A percentile compares a stretch with the other conserved stretches of the same genome.
Conservation (phyloP, 2,113 vertebrate genomes). For the Trichechus manatus region DNA sequence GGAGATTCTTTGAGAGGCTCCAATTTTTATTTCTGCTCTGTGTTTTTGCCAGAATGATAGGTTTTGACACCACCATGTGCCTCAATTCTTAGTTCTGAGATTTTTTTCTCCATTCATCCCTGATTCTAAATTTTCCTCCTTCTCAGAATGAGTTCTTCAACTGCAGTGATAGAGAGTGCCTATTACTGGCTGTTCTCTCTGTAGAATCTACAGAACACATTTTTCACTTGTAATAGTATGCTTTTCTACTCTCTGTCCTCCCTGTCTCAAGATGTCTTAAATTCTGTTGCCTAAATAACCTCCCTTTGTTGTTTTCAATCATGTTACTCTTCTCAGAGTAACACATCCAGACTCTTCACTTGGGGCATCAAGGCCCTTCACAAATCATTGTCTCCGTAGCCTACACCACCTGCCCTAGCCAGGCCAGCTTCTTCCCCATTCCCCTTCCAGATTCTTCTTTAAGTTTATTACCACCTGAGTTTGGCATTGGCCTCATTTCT, state of each 20-base stretch:
- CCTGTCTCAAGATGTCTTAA: background rate
- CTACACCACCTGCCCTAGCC: no score
- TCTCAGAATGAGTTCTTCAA: background rate
- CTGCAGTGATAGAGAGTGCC: background rate
- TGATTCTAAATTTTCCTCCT: conserved; percentile 29
- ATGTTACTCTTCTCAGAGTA: background rate
- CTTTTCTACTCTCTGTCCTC: background rate
- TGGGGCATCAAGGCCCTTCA: background rate
- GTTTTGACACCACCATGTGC: background rate
- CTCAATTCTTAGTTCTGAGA: background rate
- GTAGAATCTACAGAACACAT: background rate
- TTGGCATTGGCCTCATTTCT: background rate
- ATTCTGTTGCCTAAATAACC: conserved; percentile 9
- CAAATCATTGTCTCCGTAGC: accelerated
- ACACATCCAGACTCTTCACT: background rate
- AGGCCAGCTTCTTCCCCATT: accelerated
- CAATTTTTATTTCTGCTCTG: background rate
- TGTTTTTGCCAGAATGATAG: background rate
- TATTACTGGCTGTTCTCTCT: background rate
- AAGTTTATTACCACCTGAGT: background rate
- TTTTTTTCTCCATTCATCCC: background rate
- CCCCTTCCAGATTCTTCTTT: background rate
- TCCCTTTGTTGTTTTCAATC: background rate
- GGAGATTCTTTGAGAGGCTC: accelerated
- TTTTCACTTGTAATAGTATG: conserved; percentile 13